Base-by-base conservation (phyloP, 2,888 invertebrate genomes). In the Platycheirus rosarum region DNA sequence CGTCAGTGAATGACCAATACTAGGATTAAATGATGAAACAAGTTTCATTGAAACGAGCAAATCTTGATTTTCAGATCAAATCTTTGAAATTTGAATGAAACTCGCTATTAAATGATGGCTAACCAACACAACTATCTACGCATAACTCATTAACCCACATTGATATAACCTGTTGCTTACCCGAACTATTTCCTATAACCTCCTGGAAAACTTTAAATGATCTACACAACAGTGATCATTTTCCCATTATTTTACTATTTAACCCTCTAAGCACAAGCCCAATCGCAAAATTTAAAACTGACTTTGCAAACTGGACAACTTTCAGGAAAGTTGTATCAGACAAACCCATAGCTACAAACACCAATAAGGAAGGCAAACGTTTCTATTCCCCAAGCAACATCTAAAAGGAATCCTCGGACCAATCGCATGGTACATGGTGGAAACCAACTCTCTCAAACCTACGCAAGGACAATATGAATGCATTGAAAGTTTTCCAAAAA, bases 81-180 rank as follows among this genome's bases (percentile, higher is more conserved):
- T n/a, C n/a, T n/a, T n/a, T n/a, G n/a, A n/a, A n/a, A n/a, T n/a
- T n/a, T n/a, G n/a, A n/a, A n/a, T n/a, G n/a, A n/a, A n/a, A n/a
- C n/a, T n/a, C n/a, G n/a, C n/a, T n/a, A n/a, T 13, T 53, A 16
- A 49, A 63, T 23, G 42, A 66, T 11, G 53, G 32, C 16, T 51
- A 49, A 2, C 6, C 26, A 26, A 26, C 26, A 2, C 26, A 6
- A 4, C 6, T 26, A 26, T 26, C 26, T 2, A 51, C 74, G 9
- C 74, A 75, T 26, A 51, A 49, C 23, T 53, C 73, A 9, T 46
- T 74, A 3, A 57, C 65, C 11, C 55, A 75, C 16, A 29, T 74
- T 14, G 74, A 66, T 14, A 14, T 74, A 6, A 66, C 57, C 0
- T 48, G 26, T 6, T 57, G 60, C 14, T 66, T 60, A 23, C 68